Evolutionary conservation across 2,888 invertebrate species (phyloP), one percentile per base, ranked within the genome.

Genomic region (Reticulitermes lucifugus): DNA sequence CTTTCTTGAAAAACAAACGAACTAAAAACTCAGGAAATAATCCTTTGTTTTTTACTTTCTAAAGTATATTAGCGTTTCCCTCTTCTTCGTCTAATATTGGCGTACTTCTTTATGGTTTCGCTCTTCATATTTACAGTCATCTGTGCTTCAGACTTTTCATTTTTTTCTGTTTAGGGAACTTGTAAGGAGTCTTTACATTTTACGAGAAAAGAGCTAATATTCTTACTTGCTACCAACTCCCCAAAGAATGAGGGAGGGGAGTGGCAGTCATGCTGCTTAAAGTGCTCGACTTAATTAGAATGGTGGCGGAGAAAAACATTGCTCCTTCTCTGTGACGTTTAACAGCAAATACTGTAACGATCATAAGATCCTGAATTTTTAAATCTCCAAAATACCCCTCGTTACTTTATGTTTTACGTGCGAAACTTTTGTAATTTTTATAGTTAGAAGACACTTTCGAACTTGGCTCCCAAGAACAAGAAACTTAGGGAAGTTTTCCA

Each of bases 111-210:
- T 65, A 65, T 25, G 65, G 65, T 65, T 65, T 65, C 25, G 2
- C 65, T 65, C 65, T 65, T 65, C 65, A 65, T 65, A 65, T 65
- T 65, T 65, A 65, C 65, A 65, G 65, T 60, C 60, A 60, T 60
- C 60, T 21, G 60, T 65, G n/a, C 65, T 25, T 25, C 65, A 65
- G 65, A 65, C n/a, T 65, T 65, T 65, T 65, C n/a, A 65, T 65
- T 65, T 65, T 65, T 55, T 55, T 60, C 18, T 65, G 65, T 65
- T 65, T 65, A 65, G 65, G 65, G 4, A 65, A 65, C 65, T 65
- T 65, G 65, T 65, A 65, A 25, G 65, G 25, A 65, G 65, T n/a
- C 65, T 65, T 65, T 65, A 65, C 65, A n/a, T 65, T 65, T 65
- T n/a, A 65, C n/a, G 65, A 65, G 65, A 65, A 65, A 65, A 65